Conservation (phyloP, 2,888 invertebrate species). For the Lasioglossum malachurum region DNA sequence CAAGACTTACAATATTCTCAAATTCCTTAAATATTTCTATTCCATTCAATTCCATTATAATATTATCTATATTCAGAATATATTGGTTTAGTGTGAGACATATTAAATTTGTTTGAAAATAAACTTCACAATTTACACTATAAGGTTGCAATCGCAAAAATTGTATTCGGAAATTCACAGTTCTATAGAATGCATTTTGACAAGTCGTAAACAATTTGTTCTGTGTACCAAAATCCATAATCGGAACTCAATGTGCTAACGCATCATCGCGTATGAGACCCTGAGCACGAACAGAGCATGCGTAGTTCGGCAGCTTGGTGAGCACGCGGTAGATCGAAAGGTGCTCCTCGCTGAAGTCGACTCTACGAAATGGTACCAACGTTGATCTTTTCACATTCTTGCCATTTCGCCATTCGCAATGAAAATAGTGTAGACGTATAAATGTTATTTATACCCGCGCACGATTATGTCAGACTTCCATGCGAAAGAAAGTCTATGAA, state of each 20-base stretch:
- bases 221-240: slow-evolving; percentile 30
- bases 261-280: slow-evolving; percentile 34
- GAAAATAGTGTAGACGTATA: neutral
- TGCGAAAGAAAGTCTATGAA: neutral
- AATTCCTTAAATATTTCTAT: no score
- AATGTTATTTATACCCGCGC: neutral
- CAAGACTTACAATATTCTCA: no score
- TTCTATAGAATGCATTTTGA: neutral
- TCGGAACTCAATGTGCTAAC: slow-evolving; percentile 46
- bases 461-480: neutral
- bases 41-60: no score
- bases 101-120: neutral
- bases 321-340: slow-evolving; percentile 51
- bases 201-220: neutral
- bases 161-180: neutral
- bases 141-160: neutral
- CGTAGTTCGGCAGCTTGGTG: slow-evolving; percentile 15
- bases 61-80: neutral
- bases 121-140: neutral
- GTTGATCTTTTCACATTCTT: neutral
- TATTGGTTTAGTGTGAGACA: neutral
- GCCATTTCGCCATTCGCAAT: no score
- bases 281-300: slow-evolving; percentile 42
- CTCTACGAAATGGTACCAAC: slow-evolving; percentile 33
- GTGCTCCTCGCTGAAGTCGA: slow-evolving; percentile 23